Conservation (phyloP, 2,113 vertebrate species). For the Rhodinocichla rosea region DNA sequence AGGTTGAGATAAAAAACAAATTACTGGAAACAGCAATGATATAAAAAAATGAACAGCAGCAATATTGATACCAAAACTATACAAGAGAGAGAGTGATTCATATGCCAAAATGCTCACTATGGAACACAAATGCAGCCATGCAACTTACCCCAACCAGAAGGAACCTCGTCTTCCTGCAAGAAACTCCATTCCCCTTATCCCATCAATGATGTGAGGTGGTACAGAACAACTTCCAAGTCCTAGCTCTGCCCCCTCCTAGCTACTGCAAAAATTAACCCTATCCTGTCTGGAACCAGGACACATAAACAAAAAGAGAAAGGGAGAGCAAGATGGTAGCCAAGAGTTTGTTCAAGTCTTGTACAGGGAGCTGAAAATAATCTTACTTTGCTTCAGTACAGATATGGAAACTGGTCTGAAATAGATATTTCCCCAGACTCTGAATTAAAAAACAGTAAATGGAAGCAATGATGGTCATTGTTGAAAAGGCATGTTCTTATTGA, state of each 20-base stretch:
- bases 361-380: neutral
- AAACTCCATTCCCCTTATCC: neutral
- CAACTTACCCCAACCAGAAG: neutral
- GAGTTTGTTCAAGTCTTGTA: neutral
- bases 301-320: neutral
- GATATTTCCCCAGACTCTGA: neutral
- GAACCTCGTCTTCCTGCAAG: neutral
- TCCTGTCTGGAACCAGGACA: neutral
- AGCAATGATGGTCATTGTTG: neutral
- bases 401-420: neutral
- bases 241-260: neutral
- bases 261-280: neutral
- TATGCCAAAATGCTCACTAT: neutral
- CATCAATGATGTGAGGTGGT: neutral
- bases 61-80: neutral
- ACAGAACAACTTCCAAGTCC: neutral
- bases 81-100: neutral
- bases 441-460: constrained; percentile 8
- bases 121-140: neutral
- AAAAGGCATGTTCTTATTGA: neutral
- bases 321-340: neutral
- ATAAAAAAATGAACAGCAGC: neutral
- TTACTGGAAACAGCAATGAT: neutral
- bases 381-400: neutral
- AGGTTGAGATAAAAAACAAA: neutral